Evolutionary conservation across 2,797 vertebrate species (phyloP).

Genomic region (Gadopsis marmoratus): DNA sequence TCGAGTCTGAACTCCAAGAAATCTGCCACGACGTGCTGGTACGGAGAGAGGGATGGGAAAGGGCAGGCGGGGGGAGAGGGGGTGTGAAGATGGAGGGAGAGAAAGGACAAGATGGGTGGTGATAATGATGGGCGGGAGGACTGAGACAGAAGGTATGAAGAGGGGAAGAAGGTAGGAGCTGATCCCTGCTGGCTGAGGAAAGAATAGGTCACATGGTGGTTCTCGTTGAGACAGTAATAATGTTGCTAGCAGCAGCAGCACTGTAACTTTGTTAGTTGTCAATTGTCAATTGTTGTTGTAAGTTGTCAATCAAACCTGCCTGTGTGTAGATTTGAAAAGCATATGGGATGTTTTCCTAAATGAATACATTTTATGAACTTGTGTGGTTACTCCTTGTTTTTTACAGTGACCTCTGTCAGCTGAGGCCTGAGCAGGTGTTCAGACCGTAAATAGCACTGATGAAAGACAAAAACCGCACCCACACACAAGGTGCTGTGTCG

Average conservation of each 20-base stretch:
- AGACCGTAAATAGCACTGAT: background rate
- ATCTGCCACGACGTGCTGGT: constrained; percentile 99
- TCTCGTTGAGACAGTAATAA: constrained; percentile 32
- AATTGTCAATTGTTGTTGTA: no score
- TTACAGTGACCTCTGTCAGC: background rate
- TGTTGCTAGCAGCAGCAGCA: constrained; percentile 34
- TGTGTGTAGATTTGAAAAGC: background rate
- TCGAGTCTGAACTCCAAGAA: constrained; percentile 94
- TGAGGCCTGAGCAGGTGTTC: background rate
- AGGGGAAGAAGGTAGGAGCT: background rate
- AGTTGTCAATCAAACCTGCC: background rate
- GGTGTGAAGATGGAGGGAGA: background rate
- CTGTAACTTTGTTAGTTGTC: no score
- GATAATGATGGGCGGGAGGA: background rate
- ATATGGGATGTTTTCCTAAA: background rate
- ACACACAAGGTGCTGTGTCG: background rate
- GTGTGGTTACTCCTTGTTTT: background rate
- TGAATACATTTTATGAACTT: background rate
- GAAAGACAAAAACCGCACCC: background rate
- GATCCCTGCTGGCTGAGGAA: constrained; percentile 29
- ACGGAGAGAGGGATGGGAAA: constrained; percentile 50
- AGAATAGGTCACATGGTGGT: constrained; percentile 37
- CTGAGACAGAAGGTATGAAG: background rate
- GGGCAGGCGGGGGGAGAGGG: constrained; percentile 4
- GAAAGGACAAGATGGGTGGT: background rate